Evolutionary conservation across 2,113 vertebrate species (phyloP), one percentile per base, ranked within the genome.

Genomic region (Chelonoidis abingdonii): DNA sequence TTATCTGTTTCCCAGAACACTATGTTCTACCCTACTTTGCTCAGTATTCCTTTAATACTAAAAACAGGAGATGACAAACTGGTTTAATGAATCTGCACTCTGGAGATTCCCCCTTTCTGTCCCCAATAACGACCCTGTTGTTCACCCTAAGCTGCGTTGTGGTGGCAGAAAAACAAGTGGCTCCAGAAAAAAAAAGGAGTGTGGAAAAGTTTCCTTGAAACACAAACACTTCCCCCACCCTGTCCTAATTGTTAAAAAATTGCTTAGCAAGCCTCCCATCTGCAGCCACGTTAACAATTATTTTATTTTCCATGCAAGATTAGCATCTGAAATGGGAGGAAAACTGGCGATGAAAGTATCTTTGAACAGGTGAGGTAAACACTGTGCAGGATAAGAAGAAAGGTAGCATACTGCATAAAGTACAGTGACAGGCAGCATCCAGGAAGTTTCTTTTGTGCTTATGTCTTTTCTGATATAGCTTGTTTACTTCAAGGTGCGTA

Each of bases 1-100:
- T 98, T 98, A 98, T 97, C 97, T 96, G 97, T 97, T 98, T 98
- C 97, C 96, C 96, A 98, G 98, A 98, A 98, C 97, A 72, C 97
- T 96, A 87, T 44, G 98, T 98, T 98, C 98, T 98, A 95, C 97
- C 96, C 97, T 95, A 93, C 59, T 97, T 98, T 98, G 97, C 96
- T 98, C 92, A 81, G 86, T 96, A 97, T 95, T 96, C 92, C 97
- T 98, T 98, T 98, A 98, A 97, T 95, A 98, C 84, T 17, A 90
- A 90, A 94, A 93, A 93, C 84, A 92, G 95, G 91, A 89, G 92
- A 90, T 94, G 94, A 95, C 95, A 96, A 96, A 93, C 90, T 92
- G 9, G 62, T 88, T 95, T 94, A 95, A 97, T 93, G 93, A 97
- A 89, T 96, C 92, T 92, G 79, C 80, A 90, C 21, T 47, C 78